Evolutionary conservation across 2,888 invertebrate species (phyloP).

Genomic region (Onchidella celtica): DNA sequence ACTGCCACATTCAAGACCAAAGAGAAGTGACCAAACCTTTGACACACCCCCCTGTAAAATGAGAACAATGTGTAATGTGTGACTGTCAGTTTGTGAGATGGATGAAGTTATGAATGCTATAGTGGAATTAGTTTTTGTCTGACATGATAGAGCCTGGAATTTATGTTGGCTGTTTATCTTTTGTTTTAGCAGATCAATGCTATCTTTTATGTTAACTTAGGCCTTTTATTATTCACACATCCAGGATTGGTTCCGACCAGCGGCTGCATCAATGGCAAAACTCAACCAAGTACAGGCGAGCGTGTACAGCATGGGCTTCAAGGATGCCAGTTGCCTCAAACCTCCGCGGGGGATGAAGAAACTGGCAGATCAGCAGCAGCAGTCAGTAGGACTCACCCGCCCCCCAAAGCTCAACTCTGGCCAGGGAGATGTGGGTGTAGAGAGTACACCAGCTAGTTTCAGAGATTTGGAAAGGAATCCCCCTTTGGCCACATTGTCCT

Average conservation of each 20-base stretch:
- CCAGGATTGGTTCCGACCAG: constrained; percentile 71
- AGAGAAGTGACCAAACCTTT: too few relatives aligned
- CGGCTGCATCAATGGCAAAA: constrained; percentile 63
- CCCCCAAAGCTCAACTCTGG: not conserved
- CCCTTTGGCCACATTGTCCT: not conserved
- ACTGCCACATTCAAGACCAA: too few relatives aligned
- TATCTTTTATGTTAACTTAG: not conserved
- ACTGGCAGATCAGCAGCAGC: not conserved
- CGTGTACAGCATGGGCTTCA: constrained; percentile 70
- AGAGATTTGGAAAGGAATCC: not conserved
- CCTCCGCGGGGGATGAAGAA: constrained; percentile 54
- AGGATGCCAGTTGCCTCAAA: constrained; percentile 60
- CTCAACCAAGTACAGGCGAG: constrained; percentile 70
- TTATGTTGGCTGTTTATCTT: too few relatives aligned
- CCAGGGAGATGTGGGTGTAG: not conserved
- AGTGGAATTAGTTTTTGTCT: too few relatives aligned
- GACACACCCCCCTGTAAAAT: too few relatives aligned
- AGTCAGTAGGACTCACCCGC: not conserved
- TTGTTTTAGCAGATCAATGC: too few relatives aligned
- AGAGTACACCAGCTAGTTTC: not conserved
- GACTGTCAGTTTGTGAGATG: too few relatives aligned
- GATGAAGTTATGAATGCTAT: too few relatives aligned
- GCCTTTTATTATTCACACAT: not conserved
- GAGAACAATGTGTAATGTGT: too few relatives aligned
- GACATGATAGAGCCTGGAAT: too few relatives aligned